Evolutionary conservation across 2,797 vertebrate genomes (phyloP).

Genomic region (Pseudochaenichthys georgianus): DNA sequence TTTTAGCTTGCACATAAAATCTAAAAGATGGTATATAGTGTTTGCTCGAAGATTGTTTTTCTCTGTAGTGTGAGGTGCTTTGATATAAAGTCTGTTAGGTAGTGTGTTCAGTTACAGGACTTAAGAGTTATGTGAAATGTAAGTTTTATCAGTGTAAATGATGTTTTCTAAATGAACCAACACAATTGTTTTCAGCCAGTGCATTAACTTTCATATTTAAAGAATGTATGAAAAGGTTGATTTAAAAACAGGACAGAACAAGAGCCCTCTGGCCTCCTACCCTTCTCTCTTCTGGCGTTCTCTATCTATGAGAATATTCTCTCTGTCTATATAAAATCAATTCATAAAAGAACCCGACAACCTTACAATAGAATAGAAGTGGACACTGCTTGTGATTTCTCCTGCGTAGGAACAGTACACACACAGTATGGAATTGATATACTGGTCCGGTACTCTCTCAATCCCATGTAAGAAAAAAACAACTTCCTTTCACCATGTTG

Average conservation of each 20-base stretch:
- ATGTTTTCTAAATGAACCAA: constrained; percentile 4
- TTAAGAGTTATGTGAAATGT: constrained; percentile 13
- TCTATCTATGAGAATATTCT: not conserved
- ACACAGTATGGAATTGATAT: constrained; percentile 19
- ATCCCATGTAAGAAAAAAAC: constrained; percentile 3
- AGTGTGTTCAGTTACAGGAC: constrained; percentile 1
- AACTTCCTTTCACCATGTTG: not conserved
- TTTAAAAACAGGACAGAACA: constrained; percentile 9
- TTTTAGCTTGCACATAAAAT: constrained; percentile 4
- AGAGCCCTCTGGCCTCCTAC: not conserved
- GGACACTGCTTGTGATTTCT: constrained; percentile 10
- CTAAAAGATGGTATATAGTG: not conserved
- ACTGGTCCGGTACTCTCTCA: constrained; percentile 5
- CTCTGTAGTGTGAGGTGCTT: not conserved
- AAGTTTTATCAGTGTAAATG: not conserved
- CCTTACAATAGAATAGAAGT: not conserved
- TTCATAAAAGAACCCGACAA: too few relatives aligned
- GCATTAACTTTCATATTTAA: constrained; percentile 3
- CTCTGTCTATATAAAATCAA: not conserved
- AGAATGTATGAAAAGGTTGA: constrained; percentile 17
- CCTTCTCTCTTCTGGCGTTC: not conserved
- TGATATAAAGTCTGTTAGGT: constrained; percentile 16
- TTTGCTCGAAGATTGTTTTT: constrained; percentile 22
- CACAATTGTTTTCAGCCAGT: constrained; percentile 6
- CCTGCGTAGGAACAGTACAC: constrained; percentile 12